Conservation (phyloP, 2,888 invertebrate species). For the Lithophane ornitopus region DNA sequence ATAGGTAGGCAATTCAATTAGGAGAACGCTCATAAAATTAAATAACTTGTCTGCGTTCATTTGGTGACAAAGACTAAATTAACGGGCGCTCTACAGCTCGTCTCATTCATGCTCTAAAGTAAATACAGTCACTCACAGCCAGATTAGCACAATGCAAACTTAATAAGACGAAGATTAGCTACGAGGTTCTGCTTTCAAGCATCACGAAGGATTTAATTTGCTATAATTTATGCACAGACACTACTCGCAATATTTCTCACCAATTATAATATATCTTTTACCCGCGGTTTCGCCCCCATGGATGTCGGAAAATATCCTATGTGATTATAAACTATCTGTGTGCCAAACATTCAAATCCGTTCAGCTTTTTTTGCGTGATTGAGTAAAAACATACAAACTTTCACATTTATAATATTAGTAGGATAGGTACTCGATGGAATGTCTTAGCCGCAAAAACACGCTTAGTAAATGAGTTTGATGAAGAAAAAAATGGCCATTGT, state of each 20-base stretch:
- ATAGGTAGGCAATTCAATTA: not conserved
- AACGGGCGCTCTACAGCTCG: not conserved
- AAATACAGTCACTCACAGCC: slow-evolving; percentile 32
- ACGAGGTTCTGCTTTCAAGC: slow-evolving; percentile 60
- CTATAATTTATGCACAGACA: slow-evolving; percentile 6
- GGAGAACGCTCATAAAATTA: not conserved
- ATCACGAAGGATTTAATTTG: slow-evolving; percentile 43
- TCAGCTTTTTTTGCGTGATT: no score
- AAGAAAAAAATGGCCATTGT: not conserved
- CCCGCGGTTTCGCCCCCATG: no score
- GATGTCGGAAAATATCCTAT: no score
- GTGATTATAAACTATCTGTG: no score
- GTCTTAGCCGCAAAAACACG: not conserved
- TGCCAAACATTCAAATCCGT: no score
- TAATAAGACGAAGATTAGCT: slow-evolving; percentile 65
- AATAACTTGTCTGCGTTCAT: not conserved
- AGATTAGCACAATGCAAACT: slow-evolving; percentile 68
- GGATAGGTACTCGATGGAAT: not conserved
- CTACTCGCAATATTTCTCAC: not conserved
- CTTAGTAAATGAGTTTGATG: not conserved
- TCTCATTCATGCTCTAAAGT: slow-evolving; percentile 36
- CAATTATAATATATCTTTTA: not conserved
- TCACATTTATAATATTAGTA: no score
- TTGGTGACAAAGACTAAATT: not conserved
- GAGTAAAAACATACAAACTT: no score